These are phyloP conservation scores for Dasysyrphus tricinctus DNA, from an alignment of 2,888 invertebrate species.

Conservation along the genomic window DNA sequence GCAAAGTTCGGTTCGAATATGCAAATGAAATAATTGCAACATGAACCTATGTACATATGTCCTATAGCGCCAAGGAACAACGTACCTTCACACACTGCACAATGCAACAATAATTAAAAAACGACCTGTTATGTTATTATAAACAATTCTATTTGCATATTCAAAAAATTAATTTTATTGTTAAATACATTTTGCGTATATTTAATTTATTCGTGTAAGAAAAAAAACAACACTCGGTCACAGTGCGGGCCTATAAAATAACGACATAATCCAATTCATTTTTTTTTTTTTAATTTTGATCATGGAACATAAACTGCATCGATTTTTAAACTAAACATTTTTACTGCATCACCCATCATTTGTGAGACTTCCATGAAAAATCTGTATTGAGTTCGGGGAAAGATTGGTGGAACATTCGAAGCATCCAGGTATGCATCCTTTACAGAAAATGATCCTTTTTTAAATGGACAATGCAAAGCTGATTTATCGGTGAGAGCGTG, in stretches of 20 bases:
- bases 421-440: constrained; percentile 40
- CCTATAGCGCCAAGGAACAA: constrained; percentile 39
- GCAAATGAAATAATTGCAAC: constrained; percentile 50
- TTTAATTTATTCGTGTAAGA: constrained; percentile 61
- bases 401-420: constrained; percentile 6
- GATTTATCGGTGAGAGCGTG: constrained; percentile 7
- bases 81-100: constrained; percentile 72
- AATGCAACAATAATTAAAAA: constrained; percentile 53
- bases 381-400: constrained; percentile 44
- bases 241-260: constrained; percentile 14
- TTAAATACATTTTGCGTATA: constrained; percentile 48
- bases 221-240: constrained; percentile 1
- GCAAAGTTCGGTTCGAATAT: constrained; percentile 44
- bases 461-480: constrained; percentile 46
- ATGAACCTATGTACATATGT: constrained; percentile 26
- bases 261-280: not conserved
- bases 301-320: constrained; percentile 23
- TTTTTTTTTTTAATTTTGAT: not conserved
- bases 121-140: constrained; percentile 63
- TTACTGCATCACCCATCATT: constrained; percentile 53
- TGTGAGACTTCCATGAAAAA: constrained; percentile 56
- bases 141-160: constrained; percentile 71
- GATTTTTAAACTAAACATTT: constrained; percentile 56
- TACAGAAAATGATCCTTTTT: constrained; percentile 32
- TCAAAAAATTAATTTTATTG: constrained; percentile 60